Evolutionary conservation across 2,888 invertebrate species (phyloP).

Genomic region (Dioctria linearis): DNA sequence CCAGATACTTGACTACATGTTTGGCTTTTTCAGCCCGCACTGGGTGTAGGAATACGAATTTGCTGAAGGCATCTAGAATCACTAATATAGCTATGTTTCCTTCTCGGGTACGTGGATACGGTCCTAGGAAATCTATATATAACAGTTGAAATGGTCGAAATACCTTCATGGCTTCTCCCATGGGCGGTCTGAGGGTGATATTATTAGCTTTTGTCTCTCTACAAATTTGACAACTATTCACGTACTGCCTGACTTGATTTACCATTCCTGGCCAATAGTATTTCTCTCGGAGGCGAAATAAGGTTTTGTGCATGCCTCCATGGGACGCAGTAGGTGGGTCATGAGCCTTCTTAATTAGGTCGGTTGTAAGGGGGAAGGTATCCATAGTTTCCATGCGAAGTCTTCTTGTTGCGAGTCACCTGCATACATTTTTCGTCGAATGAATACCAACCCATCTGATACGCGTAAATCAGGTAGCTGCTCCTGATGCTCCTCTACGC

Average conservation of each 20-base stretch:
- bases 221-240: not conserved
- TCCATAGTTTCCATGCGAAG: too few relatives aligned
- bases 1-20: not conserved
- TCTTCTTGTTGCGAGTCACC: too few relatives aligned
- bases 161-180: not conserved
- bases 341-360: not conserved
- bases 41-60: not conserved
- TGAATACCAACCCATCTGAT: too few relatives aligned
- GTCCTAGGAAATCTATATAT: not conserved
- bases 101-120: not conserved
- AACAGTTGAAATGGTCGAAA: not conserved
- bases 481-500: too few relatives aligned
- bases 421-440: too few relatives aligned
- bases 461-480: too few relatives aligned
- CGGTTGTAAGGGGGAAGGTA: too few relatives aligned
- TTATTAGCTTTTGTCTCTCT: not conserved
- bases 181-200: not conserved
- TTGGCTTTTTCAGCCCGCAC: not conserved
- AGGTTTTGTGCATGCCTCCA: not conserved
- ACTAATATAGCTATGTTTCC: not conserved
- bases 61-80: not conserved
- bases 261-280: not conserved
- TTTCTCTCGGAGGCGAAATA: not conserved
- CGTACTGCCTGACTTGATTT: not conserved
- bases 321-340: not conserved